These are phyloP conservation scores for Parascotia fuliginaria DNA, from an alignment of 2,888 invertebrate species.

Conservation along the genomic window DNA sequence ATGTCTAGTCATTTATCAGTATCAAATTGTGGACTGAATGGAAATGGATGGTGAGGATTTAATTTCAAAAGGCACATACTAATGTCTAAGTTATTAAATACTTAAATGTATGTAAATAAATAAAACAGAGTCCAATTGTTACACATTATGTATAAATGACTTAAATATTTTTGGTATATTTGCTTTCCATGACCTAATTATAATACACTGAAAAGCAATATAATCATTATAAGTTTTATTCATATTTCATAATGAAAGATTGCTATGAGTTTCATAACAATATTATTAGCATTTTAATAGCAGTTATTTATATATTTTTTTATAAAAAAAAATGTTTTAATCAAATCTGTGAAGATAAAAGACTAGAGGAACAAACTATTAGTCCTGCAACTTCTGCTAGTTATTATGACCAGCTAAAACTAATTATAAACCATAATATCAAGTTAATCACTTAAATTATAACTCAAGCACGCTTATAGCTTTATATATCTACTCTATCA, in stretches of 20 bases:
- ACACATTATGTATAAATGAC: constrained; percentile 35
- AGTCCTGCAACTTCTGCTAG: constrained; percentile 31
- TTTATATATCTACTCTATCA: constrained; percentile 50
- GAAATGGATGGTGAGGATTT: constrained; percentile 71
- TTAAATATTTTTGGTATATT: constrained; percentile 51
- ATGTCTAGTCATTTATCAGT: constrained; percentile 44
- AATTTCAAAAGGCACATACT: constrained; percentile 75
- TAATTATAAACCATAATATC: constrained; percentile 43
- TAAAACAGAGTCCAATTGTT: constrained; percentile 44
- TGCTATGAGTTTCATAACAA: constrained; percentile 21
- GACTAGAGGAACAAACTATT: constrained; percentile 45
- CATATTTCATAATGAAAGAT: constrained; percentile 16
- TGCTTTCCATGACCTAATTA: constrained; percentile 34
- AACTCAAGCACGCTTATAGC: constrained; percentile 54
- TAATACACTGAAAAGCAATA: constrained; percentile 40
- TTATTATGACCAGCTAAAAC: constrained; percentile 37
- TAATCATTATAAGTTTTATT: constrained; percentile 3
- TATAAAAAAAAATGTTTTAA: constrained; percentile 25
- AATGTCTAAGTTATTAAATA: constrained; percentile 50
- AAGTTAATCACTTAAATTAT: constrained; percentile 42
- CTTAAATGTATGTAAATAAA: constrained; percentile 47
- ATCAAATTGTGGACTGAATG: constrained; percentile 65
- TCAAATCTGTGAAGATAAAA: constrained; percentile 34
- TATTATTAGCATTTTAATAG: constrained; percentile 21
- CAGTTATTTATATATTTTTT: constrained; percentile 27